Evolutionary conservation across 2,797 vertebrate species (phyloP).

Genomic region (Odontamblyopus rebecca): DNA sequence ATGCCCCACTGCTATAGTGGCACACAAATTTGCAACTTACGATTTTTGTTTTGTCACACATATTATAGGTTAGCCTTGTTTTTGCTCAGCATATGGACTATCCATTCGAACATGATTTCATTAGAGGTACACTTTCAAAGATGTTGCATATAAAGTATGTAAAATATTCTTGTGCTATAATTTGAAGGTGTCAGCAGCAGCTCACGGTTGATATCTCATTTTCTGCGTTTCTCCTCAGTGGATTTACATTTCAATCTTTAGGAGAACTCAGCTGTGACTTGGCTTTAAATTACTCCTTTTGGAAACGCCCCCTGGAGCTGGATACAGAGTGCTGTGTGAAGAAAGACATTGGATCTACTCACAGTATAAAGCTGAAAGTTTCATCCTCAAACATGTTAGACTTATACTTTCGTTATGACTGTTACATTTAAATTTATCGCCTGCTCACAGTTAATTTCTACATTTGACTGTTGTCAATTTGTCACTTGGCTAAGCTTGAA

Average conservation of each 20-base stretch:
- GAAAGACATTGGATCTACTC: not conserved
- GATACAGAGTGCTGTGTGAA: conserved; percentile 4
- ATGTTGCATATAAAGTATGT: not conserved
- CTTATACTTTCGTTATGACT: conserved; percentile 11
- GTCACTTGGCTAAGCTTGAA: conserved; percentile 53
- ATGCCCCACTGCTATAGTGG: too few relatives aligned
- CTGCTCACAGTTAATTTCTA: conserved; percentile 32
- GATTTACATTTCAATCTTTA: conserved; percentile 43
- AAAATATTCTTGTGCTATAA: conserved; percentile 3
- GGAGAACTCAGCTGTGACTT: conserved; percentile 37
- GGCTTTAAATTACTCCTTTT: conserved; percentile 31
- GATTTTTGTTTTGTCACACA: not conserved
- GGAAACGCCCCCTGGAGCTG: conserved; percentile 11
- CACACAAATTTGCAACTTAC: too few relatives aligned
- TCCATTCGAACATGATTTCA: not conserved
- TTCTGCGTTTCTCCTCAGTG: conserved; percentile 14
- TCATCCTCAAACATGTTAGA: not conserved
- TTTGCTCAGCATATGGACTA: not conserved
- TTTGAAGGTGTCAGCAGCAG: conserved; percentile 12
- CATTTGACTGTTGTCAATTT: conserved; percentile 50
- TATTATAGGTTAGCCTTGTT: not conserved
- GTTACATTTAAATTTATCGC: conserved; percentile 46
- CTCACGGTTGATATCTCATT: conserved; percentile 28
- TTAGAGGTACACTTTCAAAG: not conserved
- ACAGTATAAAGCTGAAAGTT: not conserved